Conservation (phyloP, 2,797 vertebrate genomes). For the Distichodus sexfasciatus region DNA sequence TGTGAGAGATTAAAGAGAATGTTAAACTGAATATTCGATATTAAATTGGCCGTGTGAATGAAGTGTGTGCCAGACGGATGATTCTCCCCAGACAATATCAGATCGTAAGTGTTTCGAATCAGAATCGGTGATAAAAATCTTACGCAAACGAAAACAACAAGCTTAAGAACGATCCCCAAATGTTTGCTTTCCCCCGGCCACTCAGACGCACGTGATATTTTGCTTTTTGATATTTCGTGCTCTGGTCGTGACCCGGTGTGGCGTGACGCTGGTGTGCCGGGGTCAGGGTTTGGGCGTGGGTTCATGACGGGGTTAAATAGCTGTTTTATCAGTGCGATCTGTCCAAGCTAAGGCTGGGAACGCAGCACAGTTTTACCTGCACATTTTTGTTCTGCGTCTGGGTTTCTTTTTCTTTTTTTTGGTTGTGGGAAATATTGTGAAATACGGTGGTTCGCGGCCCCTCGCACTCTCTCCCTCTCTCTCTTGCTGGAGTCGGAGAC, state of each 20-base stretch:
- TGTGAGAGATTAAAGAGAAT: too few relatives aligned
- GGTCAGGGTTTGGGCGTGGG: slow-evolving; percentile 67
- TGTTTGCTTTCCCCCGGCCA: slow-evolving; percentile 62
- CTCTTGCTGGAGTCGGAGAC: slow-evolving; percentile 54
- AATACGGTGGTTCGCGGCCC: slow-evolving; percentile 35
- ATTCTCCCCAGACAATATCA: slow-evolving; percentile 23
- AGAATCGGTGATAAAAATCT: slow-evolving; percentile 72
- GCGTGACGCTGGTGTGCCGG: slow-evolving; percentile 54
- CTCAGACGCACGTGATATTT: slow-evolving; percentile 69
- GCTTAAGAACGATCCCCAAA: slow-evolving; percentile 65
- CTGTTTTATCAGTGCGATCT: slow-evolving; percentile 73
- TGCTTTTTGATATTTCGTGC: slow-evolving; percentile 55
- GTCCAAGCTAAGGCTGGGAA: slow-evolving; percentile 60
- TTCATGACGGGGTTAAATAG: slow-evolving; percentile 75
- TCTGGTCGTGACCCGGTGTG: slow-evolving; percentile 57
- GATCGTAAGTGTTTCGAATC: slow-evolving; percentile 62
- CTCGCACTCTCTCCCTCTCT: slow-evolving; percentile 60
- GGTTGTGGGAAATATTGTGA: slow-evolving; percentile 54
- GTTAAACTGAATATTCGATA: too few relatives aligned
- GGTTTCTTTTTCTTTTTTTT: slow-evolving; percentile 43
- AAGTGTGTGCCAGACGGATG: not conserved
- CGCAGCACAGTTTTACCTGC: slow-evolving; percentile 57
- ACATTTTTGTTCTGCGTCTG: slow-evolving; percentile 18
- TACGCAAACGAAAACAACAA: slow-evolving; percentile 66
- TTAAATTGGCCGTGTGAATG: too few relatives aligned